Percentiles rank a stretch among this genome's conserved stretches.
Evolutionary conservation across 2,113 vertebrate species (phyloP).

Genomic region (Periophthalmus modestus): DNA sequence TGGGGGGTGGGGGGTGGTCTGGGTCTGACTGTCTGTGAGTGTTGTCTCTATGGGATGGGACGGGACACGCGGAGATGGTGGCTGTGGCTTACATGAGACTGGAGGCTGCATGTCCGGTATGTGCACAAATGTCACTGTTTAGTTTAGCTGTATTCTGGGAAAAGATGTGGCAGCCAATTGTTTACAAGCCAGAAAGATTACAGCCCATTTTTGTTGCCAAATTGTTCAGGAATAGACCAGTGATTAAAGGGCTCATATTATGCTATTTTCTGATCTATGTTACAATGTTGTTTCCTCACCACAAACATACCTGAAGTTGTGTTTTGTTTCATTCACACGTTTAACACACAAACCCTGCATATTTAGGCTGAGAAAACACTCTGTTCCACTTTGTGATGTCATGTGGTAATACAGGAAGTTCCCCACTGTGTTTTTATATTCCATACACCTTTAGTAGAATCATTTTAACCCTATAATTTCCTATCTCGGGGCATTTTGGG

Average conservation of each 20-base stretch:
- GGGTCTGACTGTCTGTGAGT: slow-evolving; percentile 57
- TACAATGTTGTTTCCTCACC: no score
- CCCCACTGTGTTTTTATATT: no score
- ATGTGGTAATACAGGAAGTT: no score
- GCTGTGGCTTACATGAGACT: slow-evolving; percentile 21
- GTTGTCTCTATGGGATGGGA: slow-evolving; percentile 46
- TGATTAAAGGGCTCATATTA: neutral
- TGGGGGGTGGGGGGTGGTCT: slow-evolving; percentile 53
- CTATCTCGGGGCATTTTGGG: no score
- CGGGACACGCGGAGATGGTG: slow-evolving; percentile 30
- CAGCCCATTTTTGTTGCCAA: neutral
- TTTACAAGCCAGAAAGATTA: neutral
- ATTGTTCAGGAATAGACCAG: neutral
- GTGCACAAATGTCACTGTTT: neutral
- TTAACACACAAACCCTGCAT: no score
- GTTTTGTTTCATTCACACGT: no score
- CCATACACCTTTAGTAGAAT: no score
- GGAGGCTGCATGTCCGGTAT: slow-evolving; percentile 18
- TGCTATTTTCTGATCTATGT: no score
- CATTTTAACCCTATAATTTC: no score
- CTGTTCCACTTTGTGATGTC: no score
- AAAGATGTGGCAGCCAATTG: neutral
- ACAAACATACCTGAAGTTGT: no score
- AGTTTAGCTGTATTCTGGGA: neutral
- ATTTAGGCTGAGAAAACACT: no score